These are phyloP conservation scores for Caenorhabditis tropicalis DNA, from an alignment of 1,140 invertebrate species.

Conservation along the genomic window DNA sequence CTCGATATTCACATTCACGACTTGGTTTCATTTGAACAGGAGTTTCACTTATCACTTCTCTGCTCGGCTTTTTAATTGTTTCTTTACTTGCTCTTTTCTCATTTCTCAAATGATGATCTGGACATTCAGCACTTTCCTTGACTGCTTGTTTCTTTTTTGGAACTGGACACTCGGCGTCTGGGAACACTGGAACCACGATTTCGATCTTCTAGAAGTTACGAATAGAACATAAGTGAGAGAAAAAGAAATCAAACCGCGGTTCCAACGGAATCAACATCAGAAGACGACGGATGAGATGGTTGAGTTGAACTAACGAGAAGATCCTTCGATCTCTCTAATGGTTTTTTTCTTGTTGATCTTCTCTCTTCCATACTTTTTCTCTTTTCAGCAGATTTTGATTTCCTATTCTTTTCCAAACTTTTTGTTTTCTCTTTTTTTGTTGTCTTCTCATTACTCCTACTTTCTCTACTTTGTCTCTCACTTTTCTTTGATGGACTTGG, in stretches of 20 bases:
- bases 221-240: background rate
- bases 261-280: background rate
- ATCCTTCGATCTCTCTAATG: background rate
- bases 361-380: background rate
- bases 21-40: background rate
- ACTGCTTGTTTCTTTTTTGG: no score
- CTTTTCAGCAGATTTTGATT: background rate
- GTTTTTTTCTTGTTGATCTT: background rate
- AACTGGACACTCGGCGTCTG: no score
- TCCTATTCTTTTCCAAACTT: background rate
- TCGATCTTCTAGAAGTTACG: background rate
- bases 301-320: background rate
- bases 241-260: background rate
- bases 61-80: background rate
- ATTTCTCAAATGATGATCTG: background rate
- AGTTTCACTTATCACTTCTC: background rate
- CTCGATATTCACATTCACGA: background rate
- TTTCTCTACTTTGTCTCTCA: background rate
- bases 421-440: background rate
- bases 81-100: background rate
- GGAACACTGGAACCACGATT: background rate
- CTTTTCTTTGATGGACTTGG: background rate
- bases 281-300: background rate
- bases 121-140: background rate
- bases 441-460: background rate